Evolutionary conservation across 2,797 vertebrate genomes (phyloP).

Genomic region (Saxicola maurus): DNA sequence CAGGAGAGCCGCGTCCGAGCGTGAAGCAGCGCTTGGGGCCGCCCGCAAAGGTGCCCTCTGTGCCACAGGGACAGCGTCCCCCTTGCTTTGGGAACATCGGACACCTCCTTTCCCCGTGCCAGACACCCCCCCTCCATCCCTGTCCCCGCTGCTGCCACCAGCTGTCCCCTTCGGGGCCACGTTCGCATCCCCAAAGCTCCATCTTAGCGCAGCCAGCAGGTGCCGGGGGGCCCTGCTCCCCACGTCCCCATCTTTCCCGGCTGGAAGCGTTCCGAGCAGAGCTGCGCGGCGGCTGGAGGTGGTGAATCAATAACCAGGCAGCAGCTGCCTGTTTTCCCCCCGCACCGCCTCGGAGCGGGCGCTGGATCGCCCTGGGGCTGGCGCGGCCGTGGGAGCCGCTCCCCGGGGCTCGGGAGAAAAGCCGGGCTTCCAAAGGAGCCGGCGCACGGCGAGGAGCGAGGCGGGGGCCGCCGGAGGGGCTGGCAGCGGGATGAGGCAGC

Average conservation of each 20-base stretch:
- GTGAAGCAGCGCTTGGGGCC: neutral
- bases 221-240: neutral
- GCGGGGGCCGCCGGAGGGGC: neutral
- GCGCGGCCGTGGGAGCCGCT: neutral
- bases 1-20: neutral
- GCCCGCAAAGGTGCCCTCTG: neutral
- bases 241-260: neutral
- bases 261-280: neutral
- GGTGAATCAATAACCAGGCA: conserved; percentile 25
- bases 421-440: neutral
- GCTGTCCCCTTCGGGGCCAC: neutral
- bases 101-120: neutral
- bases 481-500: neutral
- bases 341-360: neutral
- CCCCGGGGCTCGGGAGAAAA: neutral
- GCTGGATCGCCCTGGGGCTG: neutral
- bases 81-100: accelerated
- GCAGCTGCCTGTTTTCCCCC: conserved; percentile 2
- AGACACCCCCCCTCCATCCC: neutral
- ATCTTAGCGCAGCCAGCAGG: neutral
- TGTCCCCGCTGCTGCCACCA: neutral
- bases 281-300: neutral
- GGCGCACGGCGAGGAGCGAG: neutral
- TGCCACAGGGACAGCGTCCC: neutral
- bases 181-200: neutral